Percentiles rank a stretch among this genome's conserved stretches.
Evolutionary conservation across 2,113 vertebrate genomes (phyloP).

Genomic region (Oryzias celebensis): DNA sequence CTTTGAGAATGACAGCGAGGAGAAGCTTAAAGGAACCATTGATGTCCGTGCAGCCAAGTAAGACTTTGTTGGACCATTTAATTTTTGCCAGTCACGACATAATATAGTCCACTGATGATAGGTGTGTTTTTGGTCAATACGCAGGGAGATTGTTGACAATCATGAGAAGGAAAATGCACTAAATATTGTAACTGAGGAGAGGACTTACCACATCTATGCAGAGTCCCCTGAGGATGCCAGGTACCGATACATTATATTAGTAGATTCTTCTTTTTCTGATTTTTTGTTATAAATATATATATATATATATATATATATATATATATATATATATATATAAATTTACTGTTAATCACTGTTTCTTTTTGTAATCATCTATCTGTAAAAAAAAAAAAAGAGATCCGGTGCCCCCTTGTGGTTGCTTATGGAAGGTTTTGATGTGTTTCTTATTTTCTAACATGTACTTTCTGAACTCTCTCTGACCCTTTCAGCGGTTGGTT

Average conservation of each 20-base stretch:
- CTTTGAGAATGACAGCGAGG: slow-evolving; percentile 90
- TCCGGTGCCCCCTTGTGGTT: slow-evolving; percentile 58
- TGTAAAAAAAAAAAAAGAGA: slow-evolving; percentile 14
- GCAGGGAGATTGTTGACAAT: slow-evolving; percentile 91
- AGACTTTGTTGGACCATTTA: slow-evolving; percentile 31
- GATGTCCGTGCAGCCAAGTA: slow-evolving; percentile 85
- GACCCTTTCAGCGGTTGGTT: slow-evolving; percentile 85
- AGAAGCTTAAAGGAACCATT: slow-evolving; percentile 90
- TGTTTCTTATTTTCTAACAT: slow-evolving; percentile 42
- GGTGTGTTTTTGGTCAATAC: slow-evolving; percentile 16
- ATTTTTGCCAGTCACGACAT: not conserved
- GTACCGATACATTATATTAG: slow-evolving; percentile 58
- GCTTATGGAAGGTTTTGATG: slow-evolving; percentile 30
- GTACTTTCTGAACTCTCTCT: slow-evolving; percentile 51
- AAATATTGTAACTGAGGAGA: slow-evolving; percentile 88
- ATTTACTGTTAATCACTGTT: not conserved
- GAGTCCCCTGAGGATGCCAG: slow-evolving; percentile 93
- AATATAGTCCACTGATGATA: not conserved
- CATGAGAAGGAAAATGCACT: slow-evolving; percentile 93
- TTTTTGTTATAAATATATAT: no score
- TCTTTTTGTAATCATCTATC: not conserved
- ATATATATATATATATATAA: no score
- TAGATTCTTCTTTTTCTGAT: not conserved
- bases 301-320: no score
- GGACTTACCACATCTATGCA: slow-evolving; percentile 90